Evolutionary conservation across 2,888 invertebrate genomes (phyloP), one percentile per base, ranked within the genome.

Genomic region (Chymomyza amoena): DNA sequence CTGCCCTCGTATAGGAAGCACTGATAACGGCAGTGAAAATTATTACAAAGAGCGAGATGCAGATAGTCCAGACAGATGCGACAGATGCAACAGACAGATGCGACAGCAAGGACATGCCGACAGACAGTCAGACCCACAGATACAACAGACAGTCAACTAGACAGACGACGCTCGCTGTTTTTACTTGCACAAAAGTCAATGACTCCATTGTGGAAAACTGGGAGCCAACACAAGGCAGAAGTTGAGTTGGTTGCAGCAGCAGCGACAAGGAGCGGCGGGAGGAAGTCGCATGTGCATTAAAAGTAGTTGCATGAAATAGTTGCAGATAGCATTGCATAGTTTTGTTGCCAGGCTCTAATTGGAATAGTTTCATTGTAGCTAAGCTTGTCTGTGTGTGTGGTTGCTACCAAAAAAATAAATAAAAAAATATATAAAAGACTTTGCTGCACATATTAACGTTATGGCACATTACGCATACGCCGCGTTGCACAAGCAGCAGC

Each of bases 321-420:
- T 77, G 77, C 67, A 70, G 77, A 56, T 66, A 63, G 62, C 62
- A 13, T 72, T 87, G 84, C 88, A 86, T 87, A 86, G 84, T 84
- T 84, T 69, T 77, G 71, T 75, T 78, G 78, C 80, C 76, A 71
- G 69, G 76, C 80, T 83, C 84, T 84, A 84, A 84, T 84, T 84
- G 88, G 88, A 84, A 84, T 84, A 84, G 88, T 84, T 84, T 84
- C 82, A 86, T 83, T 76, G 70, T 77, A 32, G 32, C 32, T 32
- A 32, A 32, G 9, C 32, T 7, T 25, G 54, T 52, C 64, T 39
- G 64, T 64, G 45, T 60, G 36, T 32, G 50, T 16, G 20, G 65
- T 4, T 18, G 64, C 7, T 2, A 4, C 1, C 25, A 25, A 25
- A 25, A 25, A 25, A 25, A 25, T 4, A 25, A 25, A 32, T 1